phyloP scores from a whole-genome alignment of 2,797 vertebrate genomes.

The Fratercula arctica region DNA sequence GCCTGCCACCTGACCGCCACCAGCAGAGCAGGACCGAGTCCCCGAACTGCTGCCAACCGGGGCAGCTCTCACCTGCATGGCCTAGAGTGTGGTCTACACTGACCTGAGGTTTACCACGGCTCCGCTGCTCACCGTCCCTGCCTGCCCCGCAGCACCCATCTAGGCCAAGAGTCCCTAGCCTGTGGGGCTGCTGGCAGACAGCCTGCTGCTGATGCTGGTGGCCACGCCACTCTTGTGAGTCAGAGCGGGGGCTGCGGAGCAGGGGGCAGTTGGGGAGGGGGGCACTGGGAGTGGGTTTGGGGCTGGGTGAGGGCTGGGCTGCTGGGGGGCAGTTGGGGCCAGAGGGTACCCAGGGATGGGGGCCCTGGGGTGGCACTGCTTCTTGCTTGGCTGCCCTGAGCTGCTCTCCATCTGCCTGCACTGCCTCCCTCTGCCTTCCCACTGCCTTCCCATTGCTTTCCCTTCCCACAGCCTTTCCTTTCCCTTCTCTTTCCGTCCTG shows the following conservation, averaged over 20 bases:
- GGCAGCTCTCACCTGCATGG: background rate
- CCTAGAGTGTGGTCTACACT: too few relatives aligned
- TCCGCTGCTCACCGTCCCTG: too few relatives aligned
- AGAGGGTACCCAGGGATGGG: too few relatives aligned
- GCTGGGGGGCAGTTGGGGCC: background rate
- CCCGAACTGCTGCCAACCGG: background rate
- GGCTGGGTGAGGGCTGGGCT: background rate
- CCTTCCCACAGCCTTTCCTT: too few relatives aligned
- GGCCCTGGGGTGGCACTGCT: background rate
- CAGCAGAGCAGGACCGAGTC: background rate
- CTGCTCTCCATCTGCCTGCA: too few relatives aligned
- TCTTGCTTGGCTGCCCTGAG: background rate
- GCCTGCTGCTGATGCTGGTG: conserved; percentile 23
- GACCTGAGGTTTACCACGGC: too few relatives aligned
- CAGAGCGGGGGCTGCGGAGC: background rate
- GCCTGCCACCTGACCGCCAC: background rate
- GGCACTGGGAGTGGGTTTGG: background rate
- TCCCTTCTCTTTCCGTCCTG: too few relatives aligned
- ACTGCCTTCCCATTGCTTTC: background rate
- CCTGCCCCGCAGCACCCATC: too few relatives aligned
- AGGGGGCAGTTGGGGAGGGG: too few relatives aligned
- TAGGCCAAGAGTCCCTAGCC: too few relatives aligned
- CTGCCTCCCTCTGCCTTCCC: too few relatives aligned
- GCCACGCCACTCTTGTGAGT: conserved; percentile 51
- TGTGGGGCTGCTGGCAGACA: conserved; percentile 4